Conservation (phyloP, 2,113 vertebrate genomes). For the Pomatostomus ruficeps region DNA sequence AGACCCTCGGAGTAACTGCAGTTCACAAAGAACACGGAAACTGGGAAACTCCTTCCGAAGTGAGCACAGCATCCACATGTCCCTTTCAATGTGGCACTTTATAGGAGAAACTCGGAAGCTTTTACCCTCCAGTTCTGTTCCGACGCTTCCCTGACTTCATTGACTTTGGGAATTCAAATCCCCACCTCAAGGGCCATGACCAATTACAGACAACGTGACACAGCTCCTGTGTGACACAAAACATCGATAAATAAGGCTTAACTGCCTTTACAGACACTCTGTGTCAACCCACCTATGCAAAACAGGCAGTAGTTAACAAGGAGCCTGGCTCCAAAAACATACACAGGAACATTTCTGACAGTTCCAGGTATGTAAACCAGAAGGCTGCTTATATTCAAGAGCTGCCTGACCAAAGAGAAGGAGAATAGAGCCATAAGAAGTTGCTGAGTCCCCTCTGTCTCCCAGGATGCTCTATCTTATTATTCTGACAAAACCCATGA, state of each 20-base stretch:
- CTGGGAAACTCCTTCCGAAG: not conserved
- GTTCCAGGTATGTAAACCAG: not conserved
- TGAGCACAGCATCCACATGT: fast-evolving
- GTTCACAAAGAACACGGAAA: not conserved
- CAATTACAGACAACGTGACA: not conserved
- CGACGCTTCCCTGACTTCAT: fast-evolving
- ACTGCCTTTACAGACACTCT: not conserved
- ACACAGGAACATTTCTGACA: not conserved
- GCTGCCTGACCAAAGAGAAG: not conserved
- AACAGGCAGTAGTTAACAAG: not conserved
- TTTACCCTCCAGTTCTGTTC: not conserved
- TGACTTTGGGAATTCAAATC: not conserved
- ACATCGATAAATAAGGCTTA: fast-evolving
- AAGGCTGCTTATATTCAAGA: not conserved
- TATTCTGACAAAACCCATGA: not conserved
- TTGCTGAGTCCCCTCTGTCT: not conserved
- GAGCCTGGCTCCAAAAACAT: not conserved
- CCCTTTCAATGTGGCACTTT: not conserved
- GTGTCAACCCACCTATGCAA: not conserved
- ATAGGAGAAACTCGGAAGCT: not conserved
- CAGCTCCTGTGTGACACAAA: not conserved
- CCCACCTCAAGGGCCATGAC: fast-evolving
- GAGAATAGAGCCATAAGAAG: not conserved
- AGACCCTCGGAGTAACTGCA: not conserved
- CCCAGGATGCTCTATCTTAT: not conserved